Evolutionary conservation across 1,140 invertebrate species (phyloP), one percentile per base, ranked within the genome.

Genomic region (Chlorops oryzae): DNA sequence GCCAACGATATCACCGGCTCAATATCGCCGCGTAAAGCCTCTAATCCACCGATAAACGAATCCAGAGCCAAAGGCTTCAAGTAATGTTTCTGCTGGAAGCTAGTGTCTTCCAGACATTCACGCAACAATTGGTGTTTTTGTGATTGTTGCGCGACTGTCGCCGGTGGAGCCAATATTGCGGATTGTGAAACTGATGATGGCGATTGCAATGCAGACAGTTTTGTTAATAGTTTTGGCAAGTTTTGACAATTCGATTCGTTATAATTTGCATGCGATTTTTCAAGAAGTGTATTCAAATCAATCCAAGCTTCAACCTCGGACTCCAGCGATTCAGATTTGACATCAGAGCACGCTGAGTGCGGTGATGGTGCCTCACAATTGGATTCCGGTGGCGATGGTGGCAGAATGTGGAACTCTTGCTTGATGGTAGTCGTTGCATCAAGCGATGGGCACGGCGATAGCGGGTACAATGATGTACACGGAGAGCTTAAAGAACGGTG

Each of bases 1-100:
- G 88, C 89, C 63, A 92, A 75, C 47, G 83, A 88, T 18, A 92
- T 78, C 13, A 92, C 85, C 6, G 88, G 87, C 65, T 90, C 89
- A 53, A 92, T 87, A 59, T 85, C 74, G 49, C 80, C 82, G 7
- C 76, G 77, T 23, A 78, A 78, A 47, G 65, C 65, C 17, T 75
- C 76, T 42, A 81, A 74, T 22, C 73, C 74, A 2, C 77, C 78
- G 49, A 69, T 70, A 45, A 75, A 60, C 22, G 68, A 65, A 56
- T 74, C 73, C 51, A 86, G 76, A 59, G 84, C 81, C 35, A 90
- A 75, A 0, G 87, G 86, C 72, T 81, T 82, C 51, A 90, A 75
- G 65, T 90, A 90, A 63, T 86, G 84, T 58, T 86, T 83, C 64
- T 82, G 83, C 70, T 90, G 87, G 64, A 90, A 90, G 43, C 84